Evolutionary conservation across 2,113 vertebrate genomes (phyloP), one percentile per base, ranked within the genome.

Genomic region (Nycticorax nycticorax): DNA sequence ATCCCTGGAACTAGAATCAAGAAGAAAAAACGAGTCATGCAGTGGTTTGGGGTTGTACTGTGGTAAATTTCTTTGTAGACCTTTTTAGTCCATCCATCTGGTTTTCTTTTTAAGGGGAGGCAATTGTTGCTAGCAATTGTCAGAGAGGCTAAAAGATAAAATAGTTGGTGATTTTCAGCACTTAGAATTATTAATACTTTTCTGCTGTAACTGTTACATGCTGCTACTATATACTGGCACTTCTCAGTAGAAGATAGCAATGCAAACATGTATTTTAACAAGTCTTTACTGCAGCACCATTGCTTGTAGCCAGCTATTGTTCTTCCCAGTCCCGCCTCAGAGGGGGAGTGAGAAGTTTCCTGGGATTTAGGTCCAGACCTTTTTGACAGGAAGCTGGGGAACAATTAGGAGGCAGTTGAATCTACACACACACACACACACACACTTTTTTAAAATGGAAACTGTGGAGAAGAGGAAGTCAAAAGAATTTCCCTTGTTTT

Each of bases 291-390:
- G 81, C 82, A 81, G 79, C 41, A 88, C 26, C 33, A 43, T 10
- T 93, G 73, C 50, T 11, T 66, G 48, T 57, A 85, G 66, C 80
- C 83, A 85, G 66, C 69, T 89, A 87, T 96, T 95, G 86, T 93
- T 94, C 85, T 92, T 35, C 48, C 3, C 5, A 84, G 82, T 72
- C 85, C 53, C 93, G 73, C 89, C 62, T 91, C 78, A 35, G 22
- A 95, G 48, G 87, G 26, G 52, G 76, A 93, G 18, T 32, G 53
- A 93, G 86, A 76, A n/a, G 66, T 86, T 94, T 92, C 86, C 86
- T 92, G 84, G 43, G 80, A 93, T 95, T 94, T 75, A 82, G 53
- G 53, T 76, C 55, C 71, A 71, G 80, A 71, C 15, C 64, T 92
- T 95, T 92, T 73, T 74, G 69, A 92, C 11, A 0, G 93, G 94